phyloP scores from a whole-genome alignment of 2,797 vertebrate genomes.

The Anas acuta region DNA sequence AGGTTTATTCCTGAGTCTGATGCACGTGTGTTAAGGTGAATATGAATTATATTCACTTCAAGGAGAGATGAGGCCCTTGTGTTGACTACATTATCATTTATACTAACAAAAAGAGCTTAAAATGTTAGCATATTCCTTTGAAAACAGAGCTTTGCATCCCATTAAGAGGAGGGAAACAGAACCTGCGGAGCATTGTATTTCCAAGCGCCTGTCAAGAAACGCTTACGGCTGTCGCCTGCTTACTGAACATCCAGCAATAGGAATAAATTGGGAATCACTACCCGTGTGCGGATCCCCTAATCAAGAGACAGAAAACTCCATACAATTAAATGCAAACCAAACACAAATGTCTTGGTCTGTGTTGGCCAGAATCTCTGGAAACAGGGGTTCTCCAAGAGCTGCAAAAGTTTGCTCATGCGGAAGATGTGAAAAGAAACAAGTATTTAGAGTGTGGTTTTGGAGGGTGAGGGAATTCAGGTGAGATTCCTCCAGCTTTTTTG shows the following conservation, averaged over 20 bases:
- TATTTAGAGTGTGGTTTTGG: neutral
- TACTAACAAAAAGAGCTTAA: constrained; percentile 63
- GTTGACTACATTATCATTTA: constrained; percentile 69
- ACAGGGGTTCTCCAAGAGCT: fast-evolving
- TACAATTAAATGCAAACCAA: neutral
- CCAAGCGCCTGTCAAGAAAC: constrained; percentile 65
- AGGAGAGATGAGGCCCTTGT: constrained; percentile 66
- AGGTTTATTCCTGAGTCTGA: neutral
- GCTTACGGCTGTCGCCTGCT: constrained; percentile 59
- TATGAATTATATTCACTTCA: constrained; percentile 62
- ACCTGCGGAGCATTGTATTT: constrained; percentile 34
- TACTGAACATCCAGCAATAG: constrained; percentile 28
- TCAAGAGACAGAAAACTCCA: neutral
- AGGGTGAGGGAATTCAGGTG: neutral
- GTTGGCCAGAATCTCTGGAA: fast-evolving
- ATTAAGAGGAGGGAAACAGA: constrained; percentile 67
- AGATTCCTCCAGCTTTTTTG: neutral
- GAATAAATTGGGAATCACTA: constrained; percentile 30
- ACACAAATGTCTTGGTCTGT: neutral
- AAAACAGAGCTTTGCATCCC: constrained; percentile 70
- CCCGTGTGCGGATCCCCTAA: neutral
- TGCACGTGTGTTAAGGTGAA: constrained; percentile 20
- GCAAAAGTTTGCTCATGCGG: neutral
- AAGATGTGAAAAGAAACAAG: fast-evolving
- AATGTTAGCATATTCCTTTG: constrained; percentile 54